phyloP scores from a whole-genome alignment of 2,888 invertebrate species.

The Eumacrocentrus americanus region DNA sequence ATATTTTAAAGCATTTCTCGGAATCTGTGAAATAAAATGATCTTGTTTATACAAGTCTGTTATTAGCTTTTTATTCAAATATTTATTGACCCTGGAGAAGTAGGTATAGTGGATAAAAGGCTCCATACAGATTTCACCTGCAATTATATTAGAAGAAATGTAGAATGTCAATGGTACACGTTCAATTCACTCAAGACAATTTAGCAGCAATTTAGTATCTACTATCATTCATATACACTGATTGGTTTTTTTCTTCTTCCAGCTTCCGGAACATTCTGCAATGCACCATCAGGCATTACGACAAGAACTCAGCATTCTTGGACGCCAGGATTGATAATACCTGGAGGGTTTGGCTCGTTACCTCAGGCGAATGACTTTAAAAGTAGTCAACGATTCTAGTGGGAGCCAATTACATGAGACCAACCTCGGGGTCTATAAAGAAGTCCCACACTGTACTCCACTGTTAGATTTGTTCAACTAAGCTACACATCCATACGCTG shows the following conservation, averaged over 20 bases:
- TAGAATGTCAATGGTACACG: no score
- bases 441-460: slow-evolving; percentile 47
- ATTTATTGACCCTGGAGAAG: no score
- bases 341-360: slow-evolving; percentile 45
- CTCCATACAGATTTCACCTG: no score
- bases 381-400: slow-evolving; percentile 49
- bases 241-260: slow-evolving; percentile 21
- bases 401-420: slow-evolving; percentile 50
- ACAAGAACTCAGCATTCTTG: slow-evolving; percentile 43
- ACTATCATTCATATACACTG: background rate
- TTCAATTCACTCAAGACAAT: no score
- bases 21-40: no score
- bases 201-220: background rate
- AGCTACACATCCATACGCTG: slow-evolving; percentile 46
- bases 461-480: slow-evolving; percentile 52
- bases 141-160: no score
- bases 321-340: slow-evolving; percentile 40
- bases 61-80: no score
- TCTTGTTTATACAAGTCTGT: no score
- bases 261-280: slow-evolving; percentile 44
- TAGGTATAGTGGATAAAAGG: no score
- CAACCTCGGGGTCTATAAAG: slow-evolving; percentile 50
- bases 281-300: slow-evolving; percentile 41
- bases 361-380: slow-evolving; percentile 53
- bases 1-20: no score